Percentiles rank a stretch among this genome's conserved stretches.
phyloP scores from a whole-genome alignment of 1,140 invertebrate species.

The Rhopalosiphum maidis region DNA sequence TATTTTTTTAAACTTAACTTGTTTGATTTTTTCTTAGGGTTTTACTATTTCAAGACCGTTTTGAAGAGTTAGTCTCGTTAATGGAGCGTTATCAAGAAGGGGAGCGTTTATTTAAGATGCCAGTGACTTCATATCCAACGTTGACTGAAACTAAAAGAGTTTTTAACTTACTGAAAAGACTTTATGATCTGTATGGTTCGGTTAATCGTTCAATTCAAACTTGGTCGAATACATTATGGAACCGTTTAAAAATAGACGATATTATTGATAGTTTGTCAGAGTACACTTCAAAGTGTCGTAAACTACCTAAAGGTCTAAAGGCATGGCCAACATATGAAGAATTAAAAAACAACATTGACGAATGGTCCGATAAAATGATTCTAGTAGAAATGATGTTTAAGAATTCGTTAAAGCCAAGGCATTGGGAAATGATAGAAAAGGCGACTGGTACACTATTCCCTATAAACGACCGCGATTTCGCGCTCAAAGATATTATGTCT shows the following conservation, averaged over 20 bases:
- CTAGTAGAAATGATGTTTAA: slow-evolving; percentile 95
- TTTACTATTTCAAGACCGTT: slow-evolving; percentile 74
- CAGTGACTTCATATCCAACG: slow-evolving; percentile 89
- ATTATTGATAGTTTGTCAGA: slow-evolving; percentile 97
- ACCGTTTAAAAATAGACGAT: slow-evolving; percentile 94
- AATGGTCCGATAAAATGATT: slow-evolving; percentile 97
- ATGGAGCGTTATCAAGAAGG: slow-evolving; percentile 91
- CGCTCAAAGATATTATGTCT: slow-evolving; percentile 92
- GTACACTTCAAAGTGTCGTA: slow-evolving; percentile 92
- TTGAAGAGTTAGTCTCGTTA: slow-evolving; percentile 93
- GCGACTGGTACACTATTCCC: slow-evolving; percentile 88
- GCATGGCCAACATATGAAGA: slow-evolving; percentile 97
- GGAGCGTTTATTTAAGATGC: slow-evolving; percentile 90
- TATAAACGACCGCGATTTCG: slow-evolving; percentile 90
- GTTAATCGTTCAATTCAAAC: slow-evolving; percentile 91
- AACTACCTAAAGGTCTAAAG: slow-evolving; percentile 86
- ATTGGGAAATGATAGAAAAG: slow-evolving; percentile 95
- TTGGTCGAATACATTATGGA: slow-evolving; percentile 96
- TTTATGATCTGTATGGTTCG: slow-evolving; percentile 95
- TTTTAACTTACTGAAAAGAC: slow-evolving; percentile 92
- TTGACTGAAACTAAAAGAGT: slow-evolving; percentile 92
- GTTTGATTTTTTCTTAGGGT: not conserved
- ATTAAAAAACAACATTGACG: slow-evolving; percentile 94
- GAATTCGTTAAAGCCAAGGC: slow-evolving; percentile 95
- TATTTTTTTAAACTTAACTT: not conserved